Base-by-base conservation (phyloP, 2,888 invertebrate genomes). In the Aphodius sticticus region DNA sequence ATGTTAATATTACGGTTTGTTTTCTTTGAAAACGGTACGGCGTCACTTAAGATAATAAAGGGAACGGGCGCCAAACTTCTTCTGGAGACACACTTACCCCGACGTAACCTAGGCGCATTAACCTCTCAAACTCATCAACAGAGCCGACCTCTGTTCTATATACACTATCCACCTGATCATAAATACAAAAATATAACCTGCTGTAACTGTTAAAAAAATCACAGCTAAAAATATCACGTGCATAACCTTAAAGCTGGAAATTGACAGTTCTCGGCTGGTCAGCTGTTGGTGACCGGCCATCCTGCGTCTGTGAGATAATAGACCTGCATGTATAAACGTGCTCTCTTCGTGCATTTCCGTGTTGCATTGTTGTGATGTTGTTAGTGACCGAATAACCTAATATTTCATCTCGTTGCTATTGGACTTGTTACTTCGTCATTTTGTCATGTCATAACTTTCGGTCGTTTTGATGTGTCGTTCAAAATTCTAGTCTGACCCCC, bases 21-120 rank as follows among this genome's bases (percentile, higher is more conserved):
- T 53, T 53, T 53, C 53, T 53, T 53, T 53, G 53, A 53, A 53
- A 53, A 53, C 53, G 53, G 53, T 12, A 53, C 53, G 53, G 53
- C 53, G 53, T 53, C 53, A 53, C 53, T 53, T 53, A 53, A 53
- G 53, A 53, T 53, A 53, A 53, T 53, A 53, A 53, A 53, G 53
- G 53, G 53, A 12, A 53, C 53, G 53, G 53, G 53, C 53, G 53
- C 53, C 53, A 53, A 53, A 53, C 1, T 53, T 53, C 53, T 53
- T 53, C 53, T 53, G 12, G 53, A 12, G 53, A 53, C 53, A 53
- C 53, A 53, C 53, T 53, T 53, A 53, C 12, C 53, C 53, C 12
- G 1, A 53, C 12, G 53, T 7, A 53, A 53, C 12, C 53, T 53
- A 53, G 12, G 53, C 53, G 53, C 53, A 53, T 53, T 12, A 53